Base-by-base conservation (phyloP, 2,888 invertebrate genomes). In the Gibbula magus region DNA sequence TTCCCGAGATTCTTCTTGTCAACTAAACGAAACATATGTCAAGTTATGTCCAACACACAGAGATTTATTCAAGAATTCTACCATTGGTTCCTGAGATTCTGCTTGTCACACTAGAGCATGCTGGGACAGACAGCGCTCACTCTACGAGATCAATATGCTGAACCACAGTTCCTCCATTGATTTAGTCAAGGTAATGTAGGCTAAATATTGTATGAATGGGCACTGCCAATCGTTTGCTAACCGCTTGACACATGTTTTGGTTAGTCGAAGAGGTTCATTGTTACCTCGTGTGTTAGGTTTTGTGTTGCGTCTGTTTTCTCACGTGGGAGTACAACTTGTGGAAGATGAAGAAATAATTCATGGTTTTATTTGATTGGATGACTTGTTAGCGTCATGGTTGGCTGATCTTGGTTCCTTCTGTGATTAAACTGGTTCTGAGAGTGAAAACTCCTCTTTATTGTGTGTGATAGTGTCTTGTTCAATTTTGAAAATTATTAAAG, bases 121-220 rank as follows among this genome's bases (percentile, higher is more conserved):
- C 22, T 61, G 29, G 61, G 16, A 13, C 0, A 61, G 29, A 61
- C 16, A 16, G 61, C 61, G 16, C 29, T 29, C 7, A 29, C 61
- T 29, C 25, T 10, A 56, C 20, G n/a, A 29, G 45, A 61, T 61
- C 61, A 29, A 61, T 61, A 61, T 25, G 22, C 18, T 61, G 29
- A 61, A 61, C 61, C 61, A 61, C 29, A 61, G 56, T 5, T 61
- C 25, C 61, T 29, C 18, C 61, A 61, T 61, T 61, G 61, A 61
- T 29, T 61, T 29, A 25, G 16, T 29, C 61, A 25, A 25, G 29
- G 29, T 29, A 61, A 25, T 61, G 29, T 0, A 16, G 61, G 61
- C 25, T 61, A 61, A 61, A 61, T 61, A 61, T 61, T 61, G 61
- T 61, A 61, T 61, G 61, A 13, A 61, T n/a, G 20, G 61, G 25